Evolutionary conservation across 2,888 invertebrate species (phyloP).

Genomic region (Andrena dorsata): DNA sequence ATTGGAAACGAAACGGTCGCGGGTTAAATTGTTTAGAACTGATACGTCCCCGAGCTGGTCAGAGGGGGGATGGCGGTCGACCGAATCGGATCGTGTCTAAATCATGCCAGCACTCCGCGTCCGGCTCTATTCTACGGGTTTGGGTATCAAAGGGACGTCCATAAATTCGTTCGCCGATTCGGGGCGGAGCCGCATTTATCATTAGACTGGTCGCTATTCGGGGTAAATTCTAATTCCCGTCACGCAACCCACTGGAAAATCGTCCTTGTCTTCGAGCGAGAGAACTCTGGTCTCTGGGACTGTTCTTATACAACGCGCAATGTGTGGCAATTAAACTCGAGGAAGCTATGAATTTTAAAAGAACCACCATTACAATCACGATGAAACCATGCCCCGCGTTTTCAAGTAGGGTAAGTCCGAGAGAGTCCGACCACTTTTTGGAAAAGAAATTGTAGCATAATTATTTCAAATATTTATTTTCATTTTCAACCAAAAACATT

Average conservation of each 20-base stretch:
- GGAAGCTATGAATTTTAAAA: no score
- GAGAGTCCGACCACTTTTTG: no score
- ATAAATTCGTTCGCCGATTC: conserved; percentile 47
- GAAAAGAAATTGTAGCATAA: no score
- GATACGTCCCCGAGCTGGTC: conserved; percentile 15
- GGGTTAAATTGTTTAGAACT: conserved; percentile 34
- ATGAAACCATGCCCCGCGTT: no score
- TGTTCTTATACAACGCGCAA: background rate
- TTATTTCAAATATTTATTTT: no score
- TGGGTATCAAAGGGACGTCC: conserved; percentile 38
- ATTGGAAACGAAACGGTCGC: conserved; percentile 17
- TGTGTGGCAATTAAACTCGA: no score
- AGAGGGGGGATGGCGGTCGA: background rate
- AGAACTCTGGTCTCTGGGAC: background rate
- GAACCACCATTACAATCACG: no score
- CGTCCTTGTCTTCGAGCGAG: background rate
- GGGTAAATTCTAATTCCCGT: conserved; percentile 48
- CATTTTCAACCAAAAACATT: no score
- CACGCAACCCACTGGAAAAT: conserved; percentile 31
- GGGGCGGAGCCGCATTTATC: conserved; percentile 46
- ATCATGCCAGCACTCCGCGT: conserved; percentile 31
- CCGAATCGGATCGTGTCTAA: conserved; percentile 30
- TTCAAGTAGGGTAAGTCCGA: no score
- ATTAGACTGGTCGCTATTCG: conserved; percentile 10
- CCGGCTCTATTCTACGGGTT: conserved; percentile 29